A percentile compares a stretch with the other conserved stretches of the same genome.
These are phyloP conservation scores for Siderastrea siderea DNA, from an alignment of 92 coral and sea anemone genomes.

Conservation along the genomic window DNA sequence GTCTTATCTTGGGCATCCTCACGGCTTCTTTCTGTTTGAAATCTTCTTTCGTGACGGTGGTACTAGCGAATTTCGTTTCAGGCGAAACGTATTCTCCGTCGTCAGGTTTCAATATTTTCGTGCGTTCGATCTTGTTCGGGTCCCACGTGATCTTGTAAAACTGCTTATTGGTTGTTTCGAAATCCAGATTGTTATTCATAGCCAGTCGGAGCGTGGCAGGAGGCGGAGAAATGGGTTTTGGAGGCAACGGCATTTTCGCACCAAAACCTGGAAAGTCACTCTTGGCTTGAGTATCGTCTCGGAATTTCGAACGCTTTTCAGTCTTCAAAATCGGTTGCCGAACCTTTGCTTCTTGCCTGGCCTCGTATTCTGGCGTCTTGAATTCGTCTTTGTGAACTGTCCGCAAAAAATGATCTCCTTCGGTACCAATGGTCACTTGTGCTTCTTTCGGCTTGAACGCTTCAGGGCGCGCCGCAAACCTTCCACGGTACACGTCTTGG, in stretches of 20 bases:
- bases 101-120: slow-evolving; percentile 79
- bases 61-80: slow-evolving; percentile 79
- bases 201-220: slow-evolving; percentile 94
- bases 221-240: slow-evolving; percentile 89
- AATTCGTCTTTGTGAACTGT: slow-evolving; percentile 87
- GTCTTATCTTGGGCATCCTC: slow-evolving; percentile 77
- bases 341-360: slow-evolving; percentile 68
- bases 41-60: slow-evolving; percentile 92
- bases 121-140: slow-evolving; percentile 84
- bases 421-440: slow-evolving; percentile 86
- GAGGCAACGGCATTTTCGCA: slow-evolving; percentile 90
- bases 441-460: slow-evolving; percentile 81
- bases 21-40: slow-evolving; percentile 83
- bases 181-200: slow-evolving; percentile 83
- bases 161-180: slow-evolving; percentile 88
- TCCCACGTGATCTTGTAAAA: slow-evolving; percentile 93
- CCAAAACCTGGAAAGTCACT: slow-evolving; percentile 96
- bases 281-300: slow-evolving; percentile 89
- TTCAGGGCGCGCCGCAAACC: slow-evolving; percentile 87
- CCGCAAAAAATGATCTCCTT: slow-evolving; percentile 85
- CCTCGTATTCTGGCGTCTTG: slow-evolving; percentile 79
- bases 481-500: slow-evolving; percentile 94
- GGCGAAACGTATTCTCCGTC: slow-evolving; percentile 73
- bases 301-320: slow-evolving; percentile 87
- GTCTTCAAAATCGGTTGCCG: slow-evolving; percentile 76